Evolutionary conservation across 2,797 vertebrate species (phyloP).

Genomic region (Myotis findleyi): DNA sequence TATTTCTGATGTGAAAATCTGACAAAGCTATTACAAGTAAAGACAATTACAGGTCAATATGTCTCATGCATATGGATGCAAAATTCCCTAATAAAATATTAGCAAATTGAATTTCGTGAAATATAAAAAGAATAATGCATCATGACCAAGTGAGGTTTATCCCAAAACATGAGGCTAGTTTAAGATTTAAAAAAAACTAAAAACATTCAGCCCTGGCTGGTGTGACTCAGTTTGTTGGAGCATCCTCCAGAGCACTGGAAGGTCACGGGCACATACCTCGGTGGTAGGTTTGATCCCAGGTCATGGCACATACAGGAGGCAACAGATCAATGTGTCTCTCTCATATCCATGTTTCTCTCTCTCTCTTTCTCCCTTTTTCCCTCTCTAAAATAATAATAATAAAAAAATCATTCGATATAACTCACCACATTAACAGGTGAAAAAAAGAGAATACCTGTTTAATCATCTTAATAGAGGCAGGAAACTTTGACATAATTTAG

Average conservation of each 20-base stretch:
- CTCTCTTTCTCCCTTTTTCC: not conserved
- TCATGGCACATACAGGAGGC: not conserved
- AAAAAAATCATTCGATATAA: slow-evolving; percentile 10
- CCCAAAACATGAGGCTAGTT: not conserved
- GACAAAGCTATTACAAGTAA: not conserved
- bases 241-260: not conserved
- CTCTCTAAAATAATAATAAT: not conserved
- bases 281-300: not conserved
- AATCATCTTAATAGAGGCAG: slow-evolving; percentile 39
- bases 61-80: not conserved
- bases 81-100: slow-evolving; percentile 41
- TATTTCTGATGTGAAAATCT: not conserved
- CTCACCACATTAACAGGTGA: not conserved
- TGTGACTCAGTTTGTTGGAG: not conserved
- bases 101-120: slow-evolving; percentile 19
- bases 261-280: not conserved
- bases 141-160: slow-evolving; percentile 13
- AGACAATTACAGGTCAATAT: not conserved
- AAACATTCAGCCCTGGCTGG: not conserved
- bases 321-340: not conserved
- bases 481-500: slow-evolving; percentile 41
- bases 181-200: slow-evolving; percentile 26
- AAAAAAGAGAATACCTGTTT: slow-evolving; percentile 11
- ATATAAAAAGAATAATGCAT: slow-evolving; percentile 6
- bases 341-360: not conserved